A percentile compares a stretch with the other conserved stretches of the same genome.
These are phyloP conservation scores for Sternarchorhynchus goeldii DNA, from an alignment of 2,797 vertebrate species.

Conservation along the genomic window DNA sequence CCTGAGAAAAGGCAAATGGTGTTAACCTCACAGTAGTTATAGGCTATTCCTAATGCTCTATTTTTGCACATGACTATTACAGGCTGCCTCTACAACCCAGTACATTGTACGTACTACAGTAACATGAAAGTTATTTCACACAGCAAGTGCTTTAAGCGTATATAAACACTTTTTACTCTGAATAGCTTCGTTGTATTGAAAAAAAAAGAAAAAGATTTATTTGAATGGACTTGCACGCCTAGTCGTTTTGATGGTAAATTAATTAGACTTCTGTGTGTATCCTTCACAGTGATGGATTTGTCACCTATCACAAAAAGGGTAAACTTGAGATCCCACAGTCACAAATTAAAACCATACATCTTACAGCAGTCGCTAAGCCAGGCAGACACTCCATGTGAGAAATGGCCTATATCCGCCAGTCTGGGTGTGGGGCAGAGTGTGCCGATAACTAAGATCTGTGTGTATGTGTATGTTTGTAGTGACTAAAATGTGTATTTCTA, in stretches of 20 bases:
- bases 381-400: conserved; percentile 62
- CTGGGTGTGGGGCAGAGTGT: conserved; percentile 24
- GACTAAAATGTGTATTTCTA: background rate
- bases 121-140: background rate
- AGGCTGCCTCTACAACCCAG: no score
- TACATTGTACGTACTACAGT: no score
- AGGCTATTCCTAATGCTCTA: no score
- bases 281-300: conserved; percentile 60
- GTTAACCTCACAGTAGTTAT: no score
- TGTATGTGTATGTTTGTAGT: conserved; percentile 4
- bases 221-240: conserved; percentile 6
- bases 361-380: conserved; percentile 19
- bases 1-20: no score
- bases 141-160: background rate
- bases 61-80: no score
- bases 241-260: conserved; percentile 8
- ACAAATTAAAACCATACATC: conserved; percentile 49
- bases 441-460: no score
- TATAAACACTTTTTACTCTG: background rate
- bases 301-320: conserved; percentile 64
- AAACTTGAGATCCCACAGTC: conserved; percentile 33
- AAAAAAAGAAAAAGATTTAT: conserved; percentile 1
- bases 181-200: background rate
- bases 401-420: conserved; percentile 56
- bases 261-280: conserved; percentile 3